Evolutionary conservation across 1,140 invertebrate species (phyloP).

Genomic region (Cotesia chilonis): DNA sequence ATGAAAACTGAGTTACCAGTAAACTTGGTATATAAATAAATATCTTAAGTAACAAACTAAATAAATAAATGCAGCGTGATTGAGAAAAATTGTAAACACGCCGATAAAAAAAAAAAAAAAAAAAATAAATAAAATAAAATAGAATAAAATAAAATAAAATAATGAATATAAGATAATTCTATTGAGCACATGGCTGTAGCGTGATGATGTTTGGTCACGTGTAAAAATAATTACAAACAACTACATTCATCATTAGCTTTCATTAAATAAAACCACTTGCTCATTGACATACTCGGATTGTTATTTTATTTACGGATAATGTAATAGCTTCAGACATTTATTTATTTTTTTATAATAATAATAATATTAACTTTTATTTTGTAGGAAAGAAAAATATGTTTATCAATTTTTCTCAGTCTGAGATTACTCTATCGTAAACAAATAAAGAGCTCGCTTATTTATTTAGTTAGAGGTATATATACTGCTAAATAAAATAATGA

Average conservation of each 20-base stretch:
- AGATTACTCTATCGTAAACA: background rate
- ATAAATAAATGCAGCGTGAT: slow-evolving; percentile 10
- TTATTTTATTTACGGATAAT: background rate
- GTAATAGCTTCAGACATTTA: too few relatives aligned
- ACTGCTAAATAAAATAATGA: slow-evolving; percentile 1
- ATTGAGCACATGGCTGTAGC: slow-evolving; percentile 34
- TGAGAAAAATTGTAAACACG: background rate
- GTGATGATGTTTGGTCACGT: slow-evolving; percentile 41
- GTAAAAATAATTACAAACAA: slow-evolving; percentile 36
- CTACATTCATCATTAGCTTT: slow-evolving; percentile 25
- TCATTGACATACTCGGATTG: background rate
- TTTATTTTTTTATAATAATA: too few relatives aligned
- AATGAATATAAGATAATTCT: background rate
- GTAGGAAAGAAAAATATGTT: too few relatives aligned
- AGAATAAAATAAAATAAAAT: background rate
- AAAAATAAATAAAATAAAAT: too few relatives aligned
- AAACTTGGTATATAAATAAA: slow-evolving; percentile 14
- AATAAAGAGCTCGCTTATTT: background rate
- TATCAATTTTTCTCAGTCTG: too few relatives aligned
- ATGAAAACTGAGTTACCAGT: too few relatives aligned
- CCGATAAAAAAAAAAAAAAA: background rate
- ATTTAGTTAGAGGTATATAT: background rate
- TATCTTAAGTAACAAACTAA: slow-evolving; percentile 14
- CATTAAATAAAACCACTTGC: too few relatives aligned
- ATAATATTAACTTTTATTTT: too few relatives aligned